These are phyloP conservation scores for Amphiduros pacificus DNA, from an alignment of 2,888 invertebrate genomes.

Conservation along the genomic window DNA sequence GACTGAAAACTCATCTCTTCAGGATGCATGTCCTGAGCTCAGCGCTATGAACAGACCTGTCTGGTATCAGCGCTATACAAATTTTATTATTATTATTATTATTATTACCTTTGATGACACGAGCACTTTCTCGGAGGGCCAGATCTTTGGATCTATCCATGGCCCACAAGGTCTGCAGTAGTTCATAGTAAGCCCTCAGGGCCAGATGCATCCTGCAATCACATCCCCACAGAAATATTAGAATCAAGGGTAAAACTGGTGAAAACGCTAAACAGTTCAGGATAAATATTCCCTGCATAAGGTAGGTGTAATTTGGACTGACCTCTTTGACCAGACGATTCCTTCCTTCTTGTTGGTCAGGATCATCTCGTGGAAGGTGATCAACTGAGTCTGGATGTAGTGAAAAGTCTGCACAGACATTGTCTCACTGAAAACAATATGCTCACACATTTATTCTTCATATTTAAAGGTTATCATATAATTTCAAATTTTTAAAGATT, in stretches of 20 bases:
- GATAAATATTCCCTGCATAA: no score
- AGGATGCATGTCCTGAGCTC: no score
- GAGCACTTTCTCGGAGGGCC: slow-evolving; percentile 45
- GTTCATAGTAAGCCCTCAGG: slow-evolving; percentile 76
- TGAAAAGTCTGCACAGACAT: slow-evolving; percentile 90
- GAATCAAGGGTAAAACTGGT: no score
- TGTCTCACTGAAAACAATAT: slow-evolving; percentile 75
- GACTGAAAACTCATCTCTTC: no score
- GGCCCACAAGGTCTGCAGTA: slow-evolving; percentile 77
- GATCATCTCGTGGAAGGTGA: slow-evolving; percentile 80
- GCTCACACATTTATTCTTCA: not conserved
- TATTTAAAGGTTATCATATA: not conserved
- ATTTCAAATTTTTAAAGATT: not conserved
- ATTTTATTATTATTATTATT: no score
- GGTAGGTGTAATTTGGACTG: no score
- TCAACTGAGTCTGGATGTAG: slow-evolving; percentile 90
- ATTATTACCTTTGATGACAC: slow-evolving; percentile 80
- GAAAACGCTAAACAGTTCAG: no score
- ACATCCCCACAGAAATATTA: no score
- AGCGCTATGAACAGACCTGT: no score
- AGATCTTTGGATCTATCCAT: slow-evolving; percentile 72
- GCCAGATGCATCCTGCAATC: slow-evolving; percentile 74
- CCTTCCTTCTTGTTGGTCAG: slow-evolving; percentile 82
- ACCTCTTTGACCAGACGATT: slow-evolving; percentile 77
- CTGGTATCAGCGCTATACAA: no score